A percentile compares a stretch with the other conserved stretches of the same genome.
Conservation (phyloP, 1,140 invertebrate species). For the Rhizoglyphus robini region DNA sequence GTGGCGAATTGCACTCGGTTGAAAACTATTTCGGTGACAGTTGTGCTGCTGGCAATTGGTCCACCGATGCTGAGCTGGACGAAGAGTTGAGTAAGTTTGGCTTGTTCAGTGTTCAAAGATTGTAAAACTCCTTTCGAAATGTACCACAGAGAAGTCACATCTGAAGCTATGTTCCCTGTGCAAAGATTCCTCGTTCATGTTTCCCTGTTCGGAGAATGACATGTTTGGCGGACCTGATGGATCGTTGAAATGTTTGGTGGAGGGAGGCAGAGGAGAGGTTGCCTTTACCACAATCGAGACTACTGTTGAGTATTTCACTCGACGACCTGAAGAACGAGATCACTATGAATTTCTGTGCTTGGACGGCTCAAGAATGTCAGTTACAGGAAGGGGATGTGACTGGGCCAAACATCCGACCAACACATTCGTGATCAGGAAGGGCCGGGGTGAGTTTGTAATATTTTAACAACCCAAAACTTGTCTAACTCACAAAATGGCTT, state of each 20-base stretch:
- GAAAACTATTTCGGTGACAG: slow-evolving; percentile 60
- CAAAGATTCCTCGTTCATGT: slow-evolving; percentile 43
- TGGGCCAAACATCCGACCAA: slow-evolving; percentile 25
- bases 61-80: slow-evolving; percentile 51
- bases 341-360: slow-evolving; percentile 57
- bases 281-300: slow-evolving; percentile 69
- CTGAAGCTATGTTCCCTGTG: slow-evolving; percentile 56
- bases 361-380: slow-evolving; percentile 49
- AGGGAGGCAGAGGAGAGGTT: slow-evolving; percentile 59
- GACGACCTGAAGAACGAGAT: slow-evolving; percentile 30
- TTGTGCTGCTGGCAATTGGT: slow-evolving; percentile 64
- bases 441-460: slow-evolving; percentile 2
- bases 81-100: slow-evolving; percentile 48
- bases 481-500: no score
- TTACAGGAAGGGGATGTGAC: slow-evolving; percentile 21
- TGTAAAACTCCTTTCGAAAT: background rate
- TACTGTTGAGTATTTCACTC: slow-evolving; percentile 48
- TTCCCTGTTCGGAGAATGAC: slow-evolving; percentile 55
- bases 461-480: background rate
- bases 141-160: slow-evolving; percentile 42
- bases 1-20: slow-evolving; percentile 50
- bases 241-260: slow-evolving; percentile 59
- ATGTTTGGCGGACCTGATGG: slow-evolving; percentile 67
- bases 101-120: slow-evolving; percentile 20
- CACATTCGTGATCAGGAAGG: slow-evolving; percentile 22